Percentiles rank a stretch among this genome's conserved stretches.
Conservation (phyloP, 2,797 vertebrate genomes). For the Ctenosaura bakeri region DNA sequence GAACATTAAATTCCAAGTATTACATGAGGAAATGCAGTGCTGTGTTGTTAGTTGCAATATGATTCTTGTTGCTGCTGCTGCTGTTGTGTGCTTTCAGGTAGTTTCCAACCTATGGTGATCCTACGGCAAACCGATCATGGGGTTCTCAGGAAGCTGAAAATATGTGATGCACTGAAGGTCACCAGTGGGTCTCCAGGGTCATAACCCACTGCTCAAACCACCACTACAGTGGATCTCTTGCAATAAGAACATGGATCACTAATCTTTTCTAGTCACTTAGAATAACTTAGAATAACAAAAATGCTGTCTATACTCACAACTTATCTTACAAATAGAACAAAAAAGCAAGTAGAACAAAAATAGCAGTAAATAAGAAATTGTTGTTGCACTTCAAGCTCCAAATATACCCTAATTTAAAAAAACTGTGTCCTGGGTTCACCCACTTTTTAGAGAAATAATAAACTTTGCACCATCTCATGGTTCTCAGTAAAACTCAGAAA, state of each 20-base stretch:
- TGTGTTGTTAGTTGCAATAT: background rate
- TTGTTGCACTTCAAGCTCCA: background rate
- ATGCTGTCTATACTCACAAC: background rate
- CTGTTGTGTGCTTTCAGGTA: no score
- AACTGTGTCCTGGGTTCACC: no score
- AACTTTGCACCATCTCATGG: background rate
- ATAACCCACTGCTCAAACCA: no score
- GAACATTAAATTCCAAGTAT: background rate
- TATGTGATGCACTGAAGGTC: no score
- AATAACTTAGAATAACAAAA: slow-evolving; percentile 6
- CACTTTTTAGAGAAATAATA: background rate
- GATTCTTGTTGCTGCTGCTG: no score
- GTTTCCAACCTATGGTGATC: no score
- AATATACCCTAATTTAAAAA: background rate
- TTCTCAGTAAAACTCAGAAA: background rate
- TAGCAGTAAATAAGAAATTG: background rate
- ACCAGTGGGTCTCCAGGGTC: no score
- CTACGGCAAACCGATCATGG: no score
- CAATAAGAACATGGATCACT: background rate
- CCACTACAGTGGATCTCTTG: no score
- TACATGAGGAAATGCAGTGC: background rate
- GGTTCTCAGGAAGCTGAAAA: no score
- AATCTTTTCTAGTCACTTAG: background rate
- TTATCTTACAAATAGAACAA: background rate
- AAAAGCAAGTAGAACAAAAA: background rate